These are phyloP conservation scores for Suricata suricatta DNA, from an alignment of 2,113 vertebrate species.

Conservation along the genomic window DNA sequence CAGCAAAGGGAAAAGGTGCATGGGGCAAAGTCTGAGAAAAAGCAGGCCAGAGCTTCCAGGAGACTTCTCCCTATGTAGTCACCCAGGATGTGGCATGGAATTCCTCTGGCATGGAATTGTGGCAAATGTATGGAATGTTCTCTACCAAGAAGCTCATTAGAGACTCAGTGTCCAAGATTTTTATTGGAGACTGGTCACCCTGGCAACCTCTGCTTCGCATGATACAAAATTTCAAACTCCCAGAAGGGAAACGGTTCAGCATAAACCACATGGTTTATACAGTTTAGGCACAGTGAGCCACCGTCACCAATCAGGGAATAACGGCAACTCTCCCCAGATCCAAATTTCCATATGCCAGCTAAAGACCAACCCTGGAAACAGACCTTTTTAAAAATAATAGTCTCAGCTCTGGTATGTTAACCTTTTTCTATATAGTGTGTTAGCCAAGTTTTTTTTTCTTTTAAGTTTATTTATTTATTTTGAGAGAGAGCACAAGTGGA, in stretches of 20 bases:
- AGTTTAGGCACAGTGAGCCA: not conserved
- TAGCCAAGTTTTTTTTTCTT: not conserved
- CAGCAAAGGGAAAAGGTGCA: not conserved
- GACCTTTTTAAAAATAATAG: not conserved
- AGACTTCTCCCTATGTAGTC: not conserved
- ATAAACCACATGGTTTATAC: not conserved
- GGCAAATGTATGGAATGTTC: not conserved
- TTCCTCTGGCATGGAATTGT: not conserved
- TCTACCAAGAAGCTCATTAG: not conserved
- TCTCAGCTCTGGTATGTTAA: not conserved
- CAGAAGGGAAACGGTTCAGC: not conserved
- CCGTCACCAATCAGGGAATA: not conserved
- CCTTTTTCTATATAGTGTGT: not conserved
- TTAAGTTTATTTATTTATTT: no score
- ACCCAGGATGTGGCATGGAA: not conserved
- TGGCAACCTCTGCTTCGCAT: not conserved
- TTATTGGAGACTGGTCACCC: not conserved
- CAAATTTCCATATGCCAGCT: not conserved
- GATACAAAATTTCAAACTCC: not conserved
- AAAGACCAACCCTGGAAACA: not conserved
- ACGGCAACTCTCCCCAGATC: not conserved
- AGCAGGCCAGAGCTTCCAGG: not conserved
- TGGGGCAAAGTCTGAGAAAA: not conserved
- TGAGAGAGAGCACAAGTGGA: no score
- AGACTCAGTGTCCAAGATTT: not conserved